Percentiles rank a stretch among this genome's conserved stretches.
These are phyloP conservation scores for Tympanuchus pallidicinctus DNA, from an alignment of 2,113 vertebrate genomes.

Conservation along the genomic window DNA sequence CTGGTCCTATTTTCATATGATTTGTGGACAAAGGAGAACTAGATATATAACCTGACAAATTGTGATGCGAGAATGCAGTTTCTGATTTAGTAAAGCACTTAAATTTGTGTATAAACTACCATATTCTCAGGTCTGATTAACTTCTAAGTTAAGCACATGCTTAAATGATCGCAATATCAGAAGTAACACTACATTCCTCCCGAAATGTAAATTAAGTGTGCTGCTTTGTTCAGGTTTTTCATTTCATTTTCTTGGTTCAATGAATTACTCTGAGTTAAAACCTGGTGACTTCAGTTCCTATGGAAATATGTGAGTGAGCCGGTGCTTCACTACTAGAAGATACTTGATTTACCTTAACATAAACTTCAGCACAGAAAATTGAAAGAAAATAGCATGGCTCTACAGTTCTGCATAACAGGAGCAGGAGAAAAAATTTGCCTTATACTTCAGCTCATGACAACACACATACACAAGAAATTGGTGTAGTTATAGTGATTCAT, in stretches of 20 bases:
- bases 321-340: neutral
- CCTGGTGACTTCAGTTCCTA: neutral
- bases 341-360: neutral
- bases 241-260: neutral
- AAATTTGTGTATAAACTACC: neutral
- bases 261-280: neutral
- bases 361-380: neutral
- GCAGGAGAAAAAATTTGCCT: neutral
- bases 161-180: conserved; percentile 3
- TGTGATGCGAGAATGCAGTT: neutral
- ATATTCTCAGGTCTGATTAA: conserved; percentile 1
- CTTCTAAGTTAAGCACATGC: neutral
- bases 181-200: neutral
- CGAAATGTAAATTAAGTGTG: neutral
- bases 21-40: neutral
- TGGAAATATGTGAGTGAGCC: neutral
- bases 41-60: neutral
- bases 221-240: neutral
- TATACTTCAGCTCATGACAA: neutral
- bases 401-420: neutral
- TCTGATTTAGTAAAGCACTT: neutral
- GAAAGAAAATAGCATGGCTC: neutral
- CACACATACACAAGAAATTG: neutral
- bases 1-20: neutral
- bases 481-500: neutral